Evolutionary conservation across 2,888 invertebrate species (phyloP).

Genomic region (Gibbula magus): DNA sequence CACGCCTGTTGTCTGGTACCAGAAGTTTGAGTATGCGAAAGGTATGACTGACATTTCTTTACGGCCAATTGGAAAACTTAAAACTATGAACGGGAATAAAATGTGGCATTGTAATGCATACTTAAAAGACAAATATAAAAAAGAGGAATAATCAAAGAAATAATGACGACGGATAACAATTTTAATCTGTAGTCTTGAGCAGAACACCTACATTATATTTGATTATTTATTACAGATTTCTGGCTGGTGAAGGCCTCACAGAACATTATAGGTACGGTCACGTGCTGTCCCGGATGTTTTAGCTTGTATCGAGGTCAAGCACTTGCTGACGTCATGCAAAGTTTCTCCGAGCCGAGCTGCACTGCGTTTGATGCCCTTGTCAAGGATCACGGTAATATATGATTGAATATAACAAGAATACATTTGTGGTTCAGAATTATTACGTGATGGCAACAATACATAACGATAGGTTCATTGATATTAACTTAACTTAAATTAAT

Average conservation of each 20-base stretch:
- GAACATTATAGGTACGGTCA: constrained; percentile 60
- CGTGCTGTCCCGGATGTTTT: constrained; percentile 62
- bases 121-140: too few species aligned
- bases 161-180: too few species aligned
- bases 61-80: too few species aligned
- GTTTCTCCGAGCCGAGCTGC: constrained; percentile 46
- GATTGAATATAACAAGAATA: background rate
- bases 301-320: constrained; percentile 58
- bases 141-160: too few species aligned
- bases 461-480: too few species aligned
- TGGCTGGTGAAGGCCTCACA: constrained; percentile 62
- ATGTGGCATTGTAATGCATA: too few species aligned
- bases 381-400: constrained; percentile 58
- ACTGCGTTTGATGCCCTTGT: constrained; percentile 55
- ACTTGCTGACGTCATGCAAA: constrained; percentile 45
- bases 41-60: constrained; percentile 33
- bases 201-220: too few species aligned
- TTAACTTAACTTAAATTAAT: too few species aligned
- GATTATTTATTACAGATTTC: constrained; percentile 49
- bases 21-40: constrained; percentile 62
- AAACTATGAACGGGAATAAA: too few species aligned
- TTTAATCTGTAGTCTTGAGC: too few species aligned
- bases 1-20: constrained; percentile 59
- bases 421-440: too few species aligned
- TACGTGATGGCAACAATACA: too few species aligned